phyloP scores from a whole-genome alignment of 53 echinoderm and acorn worm species.

The Holothuria leucospilota region DNA sequence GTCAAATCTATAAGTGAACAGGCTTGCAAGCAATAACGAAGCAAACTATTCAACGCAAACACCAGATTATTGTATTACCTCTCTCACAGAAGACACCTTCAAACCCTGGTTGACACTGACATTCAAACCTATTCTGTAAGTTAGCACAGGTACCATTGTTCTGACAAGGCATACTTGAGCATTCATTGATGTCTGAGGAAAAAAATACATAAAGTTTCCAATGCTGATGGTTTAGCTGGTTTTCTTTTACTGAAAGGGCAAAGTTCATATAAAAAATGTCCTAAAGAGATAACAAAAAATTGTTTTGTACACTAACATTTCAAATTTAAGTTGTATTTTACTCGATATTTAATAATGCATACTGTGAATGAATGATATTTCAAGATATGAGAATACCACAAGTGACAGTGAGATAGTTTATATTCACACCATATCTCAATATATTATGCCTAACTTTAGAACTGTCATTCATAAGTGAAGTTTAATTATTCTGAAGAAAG shows the following conservation, averaged over 20 bases:
- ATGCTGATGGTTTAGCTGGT: neutral
- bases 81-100: slow-evolving; percentile 49
- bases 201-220: neutral
- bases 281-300: too few relatives aligned
- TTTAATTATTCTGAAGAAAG: too few relatives aligned
- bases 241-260: neutral
- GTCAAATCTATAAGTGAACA: neutral
- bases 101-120: slow-evolving; percentile 49
- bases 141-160: slow-evolving; percentile 63
- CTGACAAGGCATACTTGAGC: slow-evolving; percentile 59
- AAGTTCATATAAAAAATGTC: too few relatives aligned
- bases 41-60: neutral
- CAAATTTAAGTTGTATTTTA: too few relatives aligned
- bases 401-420: too few relatives aligned
- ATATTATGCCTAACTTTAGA: too few relatives aligned
- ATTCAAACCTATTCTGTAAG: slow-evolving; percentile 40
- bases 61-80: slow-evolving; percentile 7
- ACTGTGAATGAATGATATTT: too few relatives aligned
- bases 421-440: too few relatives aligned
- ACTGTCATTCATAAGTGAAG: too few relatives aligned
- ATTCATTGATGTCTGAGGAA: slow-evolving; percentile 57
- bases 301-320: too few relatives aligned
- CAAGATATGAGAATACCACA: too few relatives aligned
- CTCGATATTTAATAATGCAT: too few relatives aligned
- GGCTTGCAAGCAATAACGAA: neutral